These are phyloP conservation scores for Nettapus auritus DNA, from an alignment of 2,113 vertebrate genomes.

Conservation along the genomic window DNA sequence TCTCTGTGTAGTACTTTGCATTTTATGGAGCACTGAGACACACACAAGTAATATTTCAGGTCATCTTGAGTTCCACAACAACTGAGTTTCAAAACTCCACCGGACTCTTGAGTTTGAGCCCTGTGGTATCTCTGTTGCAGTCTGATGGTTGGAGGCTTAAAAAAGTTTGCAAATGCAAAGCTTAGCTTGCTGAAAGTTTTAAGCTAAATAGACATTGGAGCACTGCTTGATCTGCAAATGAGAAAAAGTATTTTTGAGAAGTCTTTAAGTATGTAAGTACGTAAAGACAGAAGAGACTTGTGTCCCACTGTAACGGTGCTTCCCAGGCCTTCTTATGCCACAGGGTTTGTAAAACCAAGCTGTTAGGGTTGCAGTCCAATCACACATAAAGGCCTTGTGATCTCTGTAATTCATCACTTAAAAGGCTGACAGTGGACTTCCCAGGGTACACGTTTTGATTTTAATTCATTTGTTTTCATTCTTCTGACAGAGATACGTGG, in stretches of 20 bases:
- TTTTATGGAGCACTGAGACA: background rate
- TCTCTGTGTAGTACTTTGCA: background rate
- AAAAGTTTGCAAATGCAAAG: background rate
- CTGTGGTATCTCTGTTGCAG: background rate
- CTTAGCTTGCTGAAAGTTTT: background rate
- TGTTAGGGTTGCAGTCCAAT: background rate
- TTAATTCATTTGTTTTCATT: background rate
- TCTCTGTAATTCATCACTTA: background rate
- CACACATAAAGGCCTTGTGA: background rate
- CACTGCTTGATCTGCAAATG: background rate
- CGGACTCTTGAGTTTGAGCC: background rate
- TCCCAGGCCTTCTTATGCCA: background rate
- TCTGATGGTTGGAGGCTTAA: background rate
- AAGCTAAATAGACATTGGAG: background rate
- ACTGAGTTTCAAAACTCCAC: background rate
- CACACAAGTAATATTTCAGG: background rate
- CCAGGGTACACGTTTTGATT: background rate
- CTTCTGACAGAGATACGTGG: slow-evolving; percentile 85
- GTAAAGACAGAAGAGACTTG: background rate
- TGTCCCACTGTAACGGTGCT: background rate
- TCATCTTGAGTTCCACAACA: background rate
- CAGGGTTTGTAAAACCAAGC: background rate
- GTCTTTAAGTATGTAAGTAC: background rate
- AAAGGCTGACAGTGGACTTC: background rate
- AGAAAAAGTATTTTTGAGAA: background rate